Evolutionary conservation across 2,797 vertebrate species (phyloP).

Genomic region (Monodelphis domestica): DNA sequence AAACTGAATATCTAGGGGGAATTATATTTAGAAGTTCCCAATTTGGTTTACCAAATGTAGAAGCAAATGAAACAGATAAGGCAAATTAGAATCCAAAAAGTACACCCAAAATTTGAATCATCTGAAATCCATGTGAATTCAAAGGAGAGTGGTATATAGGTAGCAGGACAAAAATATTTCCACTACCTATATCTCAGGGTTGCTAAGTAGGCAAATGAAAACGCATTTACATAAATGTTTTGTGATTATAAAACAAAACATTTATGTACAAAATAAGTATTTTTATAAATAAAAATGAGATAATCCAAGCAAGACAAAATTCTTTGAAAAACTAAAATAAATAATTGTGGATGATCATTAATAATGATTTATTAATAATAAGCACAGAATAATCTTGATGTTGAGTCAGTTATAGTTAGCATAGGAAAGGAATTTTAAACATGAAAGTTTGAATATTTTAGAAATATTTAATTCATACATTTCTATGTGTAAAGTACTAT

Average conservation of each 20-base stretch:
- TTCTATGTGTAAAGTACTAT: background rate
- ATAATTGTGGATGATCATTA: background rate
- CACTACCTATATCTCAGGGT: background rate
- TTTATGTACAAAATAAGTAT: background rate
- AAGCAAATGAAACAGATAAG: background rate
- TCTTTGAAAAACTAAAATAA: conserved; percentile 5
- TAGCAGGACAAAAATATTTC: background rate
- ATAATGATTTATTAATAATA: background rate
- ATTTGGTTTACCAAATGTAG: background rate
- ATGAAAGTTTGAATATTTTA: background rate
- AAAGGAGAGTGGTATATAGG: background rate
- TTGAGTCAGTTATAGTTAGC: background rate
- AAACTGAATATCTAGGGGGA: background rate
- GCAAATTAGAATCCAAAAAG: background rate
- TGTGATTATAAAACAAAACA: background rate
- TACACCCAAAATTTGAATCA: background rate
- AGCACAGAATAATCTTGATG: conserved; percentile 1
- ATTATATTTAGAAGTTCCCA: background rate
- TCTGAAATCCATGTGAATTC: background rate
- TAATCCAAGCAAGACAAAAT: conserved; percentile 6
- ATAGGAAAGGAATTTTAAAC: conserved; percentile 37
- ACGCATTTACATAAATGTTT: background rate
- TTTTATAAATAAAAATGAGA: conserved; percentile 15
- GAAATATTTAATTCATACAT: background rate
- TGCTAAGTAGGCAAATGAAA: background rate